Percentiles rank a stretch among this genome's conserved stretches.
phyloP scores from a whole-genome alignment of 1,140 invertebrate genomes.

The Drosophila aff. region DNA sequence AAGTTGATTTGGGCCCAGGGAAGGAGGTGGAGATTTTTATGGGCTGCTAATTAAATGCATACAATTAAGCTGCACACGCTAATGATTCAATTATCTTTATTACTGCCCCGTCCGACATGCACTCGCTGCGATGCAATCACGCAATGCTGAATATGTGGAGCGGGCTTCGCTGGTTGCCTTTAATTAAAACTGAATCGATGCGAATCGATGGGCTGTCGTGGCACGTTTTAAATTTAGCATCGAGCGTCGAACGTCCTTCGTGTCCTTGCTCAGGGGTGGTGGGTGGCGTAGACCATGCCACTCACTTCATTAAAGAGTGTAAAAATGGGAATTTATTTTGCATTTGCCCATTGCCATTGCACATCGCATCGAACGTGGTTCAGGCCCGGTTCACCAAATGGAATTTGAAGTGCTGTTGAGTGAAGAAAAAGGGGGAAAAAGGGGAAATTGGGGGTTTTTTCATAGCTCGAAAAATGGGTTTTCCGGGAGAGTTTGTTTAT shows the following conservation, averaged over 20 bases:
- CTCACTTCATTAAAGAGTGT: conserved; percentile 74
- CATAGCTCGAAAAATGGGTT: conserved; percentile 17
- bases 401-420: conserved; percentile 29
- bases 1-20: conserved; percentile 3
- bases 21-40: conserved; percentile 35
- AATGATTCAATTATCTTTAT: conserved; percentile 83
- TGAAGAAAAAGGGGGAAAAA: background rate
- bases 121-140: conserved; percentile 36
- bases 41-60: conserved; percentile 73
- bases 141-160: conserved; percentile 56
- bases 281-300: background rate
- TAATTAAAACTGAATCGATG: conserved; percentile 74
- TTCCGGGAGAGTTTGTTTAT: conserved; percentile 32
- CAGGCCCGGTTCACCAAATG: conserved; percentile 32
- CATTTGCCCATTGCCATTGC: conserved; percentile 35
- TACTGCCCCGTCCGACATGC: conserved; percentile 49
- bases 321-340: conserved; percentile 79
- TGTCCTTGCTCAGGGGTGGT: conserved; percentile 12
- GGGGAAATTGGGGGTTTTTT: background rate
- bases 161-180: conserved; percentile 27
- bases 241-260: conserved; percentile 14
- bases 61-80: conserved; percentile 65
- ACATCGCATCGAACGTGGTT: conserved; percentile 41
- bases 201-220: conserved; percentile 55
- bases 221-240: conserved; percentile 79